Percentiles rank a stretch among this genome's conserved stretches.
Conservation (phyloP, 1,140 invertebrate species). For the Diorhabda sublineata region DNA sequence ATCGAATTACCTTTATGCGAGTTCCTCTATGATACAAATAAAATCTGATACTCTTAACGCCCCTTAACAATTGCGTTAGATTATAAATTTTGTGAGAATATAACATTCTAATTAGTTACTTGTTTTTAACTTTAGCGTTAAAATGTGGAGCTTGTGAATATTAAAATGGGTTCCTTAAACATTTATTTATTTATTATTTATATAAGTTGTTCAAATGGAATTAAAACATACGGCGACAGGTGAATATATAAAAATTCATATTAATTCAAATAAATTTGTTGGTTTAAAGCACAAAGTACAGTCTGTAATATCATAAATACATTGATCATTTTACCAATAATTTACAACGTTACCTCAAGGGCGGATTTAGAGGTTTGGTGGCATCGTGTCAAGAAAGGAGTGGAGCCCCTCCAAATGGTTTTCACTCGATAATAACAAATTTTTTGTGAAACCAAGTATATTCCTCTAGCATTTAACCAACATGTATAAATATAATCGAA, state of each 20-base stretch:
- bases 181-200: conserved; percentile 4
- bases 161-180: not conserved
- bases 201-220: not conserved
- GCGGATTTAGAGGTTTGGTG: too few relatives aligned
- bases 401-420: too few relatives aligned
- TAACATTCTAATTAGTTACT: not conserved
- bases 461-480: too few relatives aligned
- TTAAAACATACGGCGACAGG: not conserved
- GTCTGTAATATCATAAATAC: too few relatives aligned
- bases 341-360: not conserved
- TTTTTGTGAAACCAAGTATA: too few relatives aligned
- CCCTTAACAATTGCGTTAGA: not conserved
- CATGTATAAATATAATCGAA: too few relatives aligned
- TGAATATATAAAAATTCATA: not conserved
- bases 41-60: not conserved
- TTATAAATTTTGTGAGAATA: not conserved
- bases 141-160: not conserved
- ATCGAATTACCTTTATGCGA: too few relatives aligned
- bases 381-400: too few relatives aligned
- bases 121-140: not conserved
- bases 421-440: too few relatives aligned
- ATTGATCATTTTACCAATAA: not conserved
- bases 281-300: too few relatives aligned
- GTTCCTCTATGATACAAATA: too few relatives aligned
- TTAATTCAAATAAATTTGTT: too few relatives aligned